Evolutionary conservation across 2,113 vertebrate species (phyloP).

Genomic region (Opisthocomus hoazin): DNA sequence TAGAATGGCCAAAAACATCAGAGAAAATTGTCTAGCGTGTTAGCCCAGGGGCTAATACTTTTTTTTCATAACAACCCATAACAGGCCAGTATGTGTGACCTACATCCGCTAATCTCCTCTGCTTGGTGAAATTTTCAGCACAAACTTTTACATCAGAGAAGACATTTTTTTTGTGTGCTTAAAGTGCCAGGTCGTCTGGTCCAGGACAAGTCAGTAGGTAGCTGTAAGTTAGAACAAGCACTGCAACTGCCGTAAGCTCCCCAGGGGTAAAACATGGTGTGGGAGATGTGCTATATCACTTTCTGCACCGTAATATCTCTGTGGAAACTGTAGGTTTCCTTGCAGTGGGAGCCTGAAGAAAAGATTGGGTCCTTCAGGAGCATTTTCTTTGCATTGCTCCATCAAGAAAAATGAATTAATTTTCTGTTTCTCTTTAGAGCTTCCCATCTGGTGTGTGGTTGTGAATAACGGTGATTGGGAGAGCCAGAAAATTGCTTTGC

Average conservation of each 20-base stretch:
- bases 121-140: not conserved
- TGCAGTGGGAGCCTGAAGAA: not conserved
- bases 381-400: not conserved
- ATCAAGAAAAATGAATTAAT: not conserved
- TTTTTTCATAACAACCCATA: not conserved
- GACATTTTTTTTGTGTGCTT: not conserved
- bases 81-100: not conserved
- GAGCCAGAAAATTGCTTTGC: not conserved
- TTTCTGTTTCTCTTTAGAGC: not conserved
- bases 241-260: not conserved
- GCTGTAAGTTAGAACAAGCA: not conserved
- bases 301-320: not conserved
- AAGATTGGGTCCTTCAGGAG: not conserved
- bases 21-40: accelerated
- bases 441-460: not conserved
- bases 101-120: not conserved
- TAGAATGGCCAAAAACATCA: not conserved
- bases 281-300: not conserved
- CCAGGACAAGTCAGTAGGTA: not conserved
- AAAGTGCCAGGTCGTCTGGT: not conserved
- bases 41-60: not conserved
- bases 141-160: not conserved
- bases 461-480: not conserved
- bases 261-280: not conserved
- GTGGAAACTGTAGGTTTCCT: not conserved